Evolutionary conservation across 2,113 vertebrate species (phyloP), one percentile per base, ranked within the genome.

Genomic region (Paradisaea rubra): DNA sequence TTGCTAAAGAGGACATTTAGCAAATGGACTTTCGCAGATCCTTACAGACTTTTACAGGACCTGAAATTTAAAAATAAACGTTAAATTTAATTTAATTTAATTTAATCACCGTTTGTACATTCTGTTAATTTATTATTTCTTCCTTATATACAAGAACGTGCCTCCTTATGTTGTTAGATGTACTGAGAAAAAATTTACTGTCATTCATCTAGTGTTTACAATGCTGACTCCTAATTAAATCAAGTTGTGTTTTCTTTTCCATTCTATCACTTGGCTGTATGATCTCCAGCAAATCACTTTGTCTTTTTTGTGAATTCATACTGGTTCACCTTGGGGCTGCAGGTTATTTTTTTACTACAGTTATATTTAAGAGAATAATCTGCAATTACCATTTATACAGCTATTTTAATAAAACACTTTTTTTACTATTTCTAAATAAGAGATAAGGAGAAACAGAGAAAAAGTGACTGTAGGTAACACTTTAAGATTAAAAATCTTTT

Each of bases 401-500:
- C 41, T 94, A 25, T 78, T 79, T 37, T 19, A 81, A 91, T 28
- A 52, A 88, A 90, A 4, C 10, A 16, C 1, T 45, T 60, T 35
- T 84, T 73, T 72, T 56, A 50, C 54, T 72, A 15, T 87, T 94
- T 87, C 66, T 72, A 60, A 80, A 59, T 59, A 89, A 27, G 31
- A 89, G 31, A 25, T 89, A 31, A 33, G 77, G 15, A 47, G 73
- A 88, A 91, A 63, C 42, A 63, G 81, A 74, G 89, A 57, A 77
- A 64, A 86, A 65, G 37, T 28, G 45, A 92, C 13, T 42, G 11
- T 66, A 80, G 81, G 83, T 92, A 89, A 94, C 24, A 23, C 39
- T 74, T 81, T 5, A 53, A 57, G 56, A 89, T 94, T 76, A 95
- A 94, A 96, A 92, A 88, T 91, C 53, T 73, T 94, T 91, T 83